phyloP scores from a whole-genome alignment of 2,113 vertebrate species.

The Pelvicachromis taeniatus region DNA sequence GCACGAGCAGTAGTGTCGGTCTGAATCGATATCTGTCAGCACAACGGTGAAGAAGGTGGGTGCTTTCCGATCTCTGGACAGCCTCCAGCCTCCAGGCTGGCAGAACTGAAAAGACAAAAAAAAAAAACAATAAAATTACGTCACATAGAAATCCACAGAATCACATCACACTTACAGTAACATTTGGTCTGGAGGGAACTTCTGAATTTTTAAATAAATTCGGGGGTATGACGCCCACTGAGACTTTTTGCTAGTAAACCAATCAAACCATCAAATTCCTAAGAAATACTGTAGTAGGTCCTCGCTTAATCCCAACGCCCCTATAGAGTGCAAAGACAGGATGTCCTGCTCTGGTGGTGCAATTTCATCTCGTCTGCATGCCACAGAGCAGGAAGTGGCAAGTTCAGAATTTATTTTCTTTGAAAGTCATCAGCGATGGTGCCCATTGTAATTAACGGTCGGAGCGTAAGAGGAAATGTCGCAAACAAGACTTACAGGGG shows the following conservation, averaged over 20 bases:
- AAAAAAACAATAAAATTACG: neutral
- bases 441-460: neutral
- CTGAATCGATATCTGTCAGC: constrained; percentile 96
- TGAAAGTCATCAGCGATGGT: neutral
- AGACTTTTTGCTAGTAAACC: neutral
- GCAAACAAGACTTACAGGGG: neutral
- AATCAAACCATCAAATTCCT: neutral
- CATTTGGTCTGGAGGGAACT: neutral
- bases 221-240: neutral
- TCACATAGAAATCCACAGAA: neutral
- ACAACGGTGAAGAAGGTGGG: constrained; percentile 96
- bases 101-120: constrained; percentile 82
- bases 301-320: neutral
- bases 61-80: constrained; percentile 86
- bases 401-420: constrained; percentile 15
- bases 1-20: constrained; percentile 96
- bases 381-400: constrained; percentile 45
- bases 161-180: neutral
- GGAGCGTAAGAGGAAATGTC: neutral
- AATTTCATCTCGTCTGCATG: constrained; percentile 36
- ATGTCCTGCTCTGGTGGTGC: constrained; percentile 48
- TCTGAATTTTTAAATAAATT: neutral
- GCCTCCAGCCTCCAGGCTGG: constrained; percentile 93
- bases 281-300: neutral
- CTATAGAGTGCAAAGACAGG: constrained; percentile 32